Conservation (phyloP, 2,888 invertebrate species). For the Noctua fimbriata region DNA sequence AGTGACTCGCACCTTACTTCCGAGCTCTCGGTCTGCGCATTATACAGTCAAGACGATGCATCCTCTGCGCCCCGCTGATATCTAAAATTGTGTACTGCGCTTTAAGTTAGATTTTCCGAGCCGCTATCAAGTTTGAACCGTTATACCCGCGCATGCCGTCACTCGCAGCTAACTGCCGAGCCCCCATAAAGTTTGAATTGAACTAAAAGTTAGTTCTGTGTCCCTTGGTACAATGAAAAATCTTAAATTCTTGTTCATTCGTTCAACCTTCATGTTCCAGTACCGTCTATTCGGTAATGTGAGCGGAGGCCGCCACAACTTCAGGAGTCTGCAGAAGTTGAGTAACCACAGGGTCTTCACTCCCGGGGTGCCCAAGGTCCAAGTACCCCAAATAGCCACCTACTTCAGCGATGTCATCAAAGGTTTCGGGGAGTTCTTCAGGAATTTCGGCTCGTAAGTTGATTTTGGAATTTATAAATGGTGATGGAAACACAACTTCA, state of each 20-base stretch:
- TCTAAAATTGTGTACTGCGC: neutral
- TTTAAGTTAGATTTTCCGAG: neutral
- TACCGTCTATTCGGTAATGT: slow-evolving; percentile 79
- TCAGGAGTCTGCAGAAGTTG: slow-evolving; percentile 82
- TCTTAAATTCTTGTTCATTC: neutral
- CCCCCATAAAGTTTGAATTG: neutral
- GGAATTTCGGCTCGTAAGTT: slow-evolving; percentile 76
- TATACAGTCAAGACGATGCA: neutral
- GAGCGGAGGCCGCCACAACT: slow-evolving; percentile 82
- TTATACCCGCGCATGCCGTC: neutral
- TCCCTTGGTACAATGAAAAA: neutral
- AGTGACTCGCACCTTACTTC: too few relatives aligned
- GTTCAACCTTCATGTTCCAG: slow-evolving; percentile 66
- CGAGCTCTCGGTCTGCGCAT: neutral
- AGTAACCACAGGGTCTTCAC: slow-evolving; percentile 76
- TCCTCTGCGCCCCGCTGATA: neutral
- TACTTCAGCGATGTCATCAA: slow-evolving; percentile 72
- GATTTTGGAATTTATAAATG: neutral
- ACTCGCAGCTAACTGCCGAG: neutral
- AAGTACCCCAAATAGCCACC: slow-evolving; percentile 72
- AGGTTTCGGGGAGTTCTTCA: slow-evolving; percentile 73
- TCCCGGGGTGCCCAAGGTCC: slow-evolving; percentile 68
- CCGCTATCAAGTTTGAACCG: neutral
- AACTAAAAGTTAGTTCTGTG: neutral
- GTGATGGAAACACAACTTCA: slow-evolving; percentile 79